Conservation (phyloP, 2,888 invertebrate species). For the Drosophila greeni region DNA sequence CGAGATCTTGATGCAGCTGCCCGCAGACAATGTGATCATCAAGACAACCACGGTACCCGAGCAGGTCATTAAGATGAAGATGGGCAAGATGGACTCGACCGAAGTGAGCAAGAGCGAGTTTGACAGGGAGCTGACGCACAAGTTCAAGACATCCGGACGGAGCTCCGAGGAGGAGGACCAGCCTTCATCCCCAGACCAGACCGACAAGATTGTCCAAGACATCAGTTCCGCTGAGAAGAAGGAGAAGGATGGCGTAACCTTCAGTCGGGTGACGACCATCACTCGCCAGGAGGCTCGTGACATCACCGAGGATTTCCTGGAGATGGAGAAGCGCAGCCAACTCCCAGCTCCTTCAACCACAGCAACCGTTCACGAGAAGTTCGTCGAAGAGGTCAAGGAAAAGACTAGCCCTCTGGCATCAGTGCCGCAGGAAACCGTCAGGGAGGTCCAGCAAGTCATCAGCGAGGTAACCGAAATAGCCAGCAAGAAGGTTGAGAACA, state of each 20-base stretch:
- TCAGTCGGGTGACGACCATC: slow-evolving; percentile 54
- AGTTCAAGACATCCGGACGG: slow-evolving; percentile 76
- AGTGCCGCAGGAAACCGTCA: slow-evolving; percentile 55
- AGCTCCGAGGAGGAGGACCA: slow-evolving; percentile 70
- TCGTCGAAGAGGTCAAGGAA: slow-evolving; percentile 68
- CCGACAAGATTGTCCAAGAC: slow-evolving; percentile 66
- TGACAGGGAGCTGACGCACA: slow-evolving; percentile 78
- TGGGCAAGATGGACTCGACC: slow-evolving; percentile 76
- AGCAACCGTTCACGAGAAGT: slow-evolving; percentile 62
- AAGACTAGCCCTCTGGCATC: slow-evolving; percentile 52
- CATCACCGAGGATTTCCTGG: slow-evolving; percentile 75
- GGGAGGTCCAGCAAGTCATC: slow-evolving; percentile 61
- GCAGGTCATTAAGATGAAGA: slow-evolving; percentile 78
- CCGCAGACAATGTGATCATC: slow-evolving; percentile 78
- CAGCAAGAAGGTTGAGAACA: slow-evolving; percentile 69
- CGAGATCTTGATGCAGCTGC: slow-evolving; percentile 79
- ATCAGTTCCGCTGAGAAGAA: slow-evolving; percentile 60
- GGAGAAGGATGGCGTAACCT: slow-evolving; percentile 51
- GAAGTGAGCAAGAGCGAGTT: slow-evolving; percentile 78
- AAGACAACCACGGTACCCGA: slow-evolving; percentile 77
- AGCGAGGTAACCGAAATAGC: slow-evolving; percentile 64
- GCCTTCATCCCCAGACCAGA: slow-evolving; percentile 55
- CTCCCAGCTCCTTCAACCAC: slow-evolving; percentile 51
- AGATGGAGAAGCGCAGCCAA: slow-evolving; percentile 70
- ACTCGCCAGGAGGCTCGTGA: slow-evolving; percentile 72